phyloP scores from a whole-genome alignment of 2,113 vertebrate species.

The Typhlomys cinereus region DNA sequence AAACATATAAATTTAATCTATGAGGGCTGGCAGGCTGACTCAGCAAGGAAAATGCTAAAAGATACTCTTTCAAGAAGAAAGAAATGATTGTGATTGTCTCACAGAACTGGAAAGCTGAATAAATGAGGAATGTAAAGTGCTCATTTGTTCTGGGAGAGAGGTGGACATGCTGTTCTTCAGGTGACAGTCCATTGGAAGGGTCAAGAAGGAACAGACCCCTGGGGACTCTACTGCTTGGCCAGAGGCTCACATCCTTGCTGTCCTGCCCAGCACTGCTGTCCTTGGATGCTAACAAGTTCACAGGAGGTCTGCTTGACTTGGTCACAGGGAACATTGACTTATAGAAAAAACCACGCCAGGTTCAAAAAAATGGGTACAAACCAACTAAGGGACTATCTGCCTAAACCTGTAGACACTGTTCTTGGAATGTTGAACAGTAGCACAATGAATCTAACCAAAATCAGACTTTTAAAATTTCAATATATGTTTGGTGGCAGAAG shows the following conservation, averaged over 20 bases:
- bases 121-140: neutral
- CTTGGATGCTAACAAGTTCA: neutral
- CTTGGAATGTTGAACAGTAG: neutral
- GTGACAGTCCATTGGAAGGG: neutral
- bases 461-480: neutral
- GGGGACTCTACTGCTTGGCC: fast-evolving
- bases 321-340: neutral
- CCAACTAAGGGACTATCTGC: neutral
- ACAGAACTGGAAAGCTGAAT: neutral
- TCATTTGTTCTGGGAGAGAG: neutral
- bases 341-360: neutral
- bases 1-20: neutral
- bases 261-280: neutral
- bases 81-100: neutral
- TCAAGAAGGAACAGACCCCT: neutral
- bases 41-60: neutral
- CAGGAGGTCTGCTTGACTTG: neutral
- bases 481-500: neutral
- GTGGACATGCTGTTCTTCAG: fast-evolving
- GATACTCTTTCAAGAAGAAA: neutral
- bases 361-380: too few relatives aligned
- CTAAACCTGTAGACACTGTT: neutral
- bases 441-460: neutral
- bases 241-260: neutral
- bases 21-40: neutral